Percentiles rank a stretch among this genome's conserved stretches.
These are phyloP conservation scores for Drosophila anceps DNA, from an alignment of 2,888 invertebrate species.

Conservation along the genomic window DNA sequence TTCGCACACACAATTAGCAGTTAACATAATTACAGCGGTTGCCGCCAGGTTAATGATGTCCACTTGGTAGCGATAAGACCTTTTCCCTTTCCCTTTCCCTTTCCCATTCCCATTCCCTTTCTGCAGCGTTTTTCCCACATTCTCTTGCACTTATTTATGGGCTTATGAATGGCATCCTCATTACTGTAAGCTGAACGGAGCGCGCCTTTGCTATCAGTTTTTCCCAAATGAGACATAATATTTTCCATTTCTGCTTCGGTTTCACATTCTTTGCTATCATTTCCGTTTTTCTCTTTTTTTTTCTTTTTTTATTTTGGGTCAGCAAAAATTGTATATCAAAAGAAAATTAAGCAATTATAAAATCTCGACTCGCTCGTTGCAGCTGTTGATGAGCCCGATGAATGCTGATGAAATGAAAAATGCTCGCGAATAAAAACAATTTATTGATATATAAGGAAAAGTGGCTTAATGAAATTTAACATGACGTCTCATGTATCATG, in stretches of 20 bases:
- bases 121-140: slow-evolving; percentile 7
- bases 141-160: slow-evolving; percentile 48
- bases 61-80: slow-evolving; percentile 65
- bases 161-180: slow-evolving; percentile 55
- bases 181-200: slow-evolving; percentile 32
- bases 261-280: slow-evolving; percentile 25
- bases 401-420: slow-evolving; percentile 3
- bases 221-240: slow-evolving; percentile 51
- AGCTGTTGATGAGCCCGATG: slow-evolving; percentile 11
- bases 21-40: slow-evolving; percentile 64
- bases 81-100: background rate
- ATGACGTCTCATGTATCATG: background rate
- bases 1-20: slow-evolving; percentile 67
- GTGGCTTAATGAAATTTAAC: background rate
- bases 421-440: background rate
- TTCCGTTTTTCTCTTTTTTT: background rate
- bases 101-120: too few species aligned
- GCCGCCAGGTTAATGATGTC: slow-evolving; percentile 71
- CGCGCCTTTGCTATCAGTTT: slow-evolving; percentile 38
- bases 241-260: slow-evolving; percentile 21
- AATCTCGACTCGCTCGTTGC: slow-evolving; percentile 24
- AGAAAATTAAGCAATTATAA: slow-evolving; percentile 68
- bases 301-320: slow-evolving; percentile 24
- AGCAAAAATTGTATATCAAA: slow-evolving; percentile 54
- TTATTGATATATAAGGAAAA: slow-evolving; percentile 10